Evolutionary conservation across 1,140 invertebrate genomes (phyloP).

Genomic region (Ooceraea biroi): DNA sequence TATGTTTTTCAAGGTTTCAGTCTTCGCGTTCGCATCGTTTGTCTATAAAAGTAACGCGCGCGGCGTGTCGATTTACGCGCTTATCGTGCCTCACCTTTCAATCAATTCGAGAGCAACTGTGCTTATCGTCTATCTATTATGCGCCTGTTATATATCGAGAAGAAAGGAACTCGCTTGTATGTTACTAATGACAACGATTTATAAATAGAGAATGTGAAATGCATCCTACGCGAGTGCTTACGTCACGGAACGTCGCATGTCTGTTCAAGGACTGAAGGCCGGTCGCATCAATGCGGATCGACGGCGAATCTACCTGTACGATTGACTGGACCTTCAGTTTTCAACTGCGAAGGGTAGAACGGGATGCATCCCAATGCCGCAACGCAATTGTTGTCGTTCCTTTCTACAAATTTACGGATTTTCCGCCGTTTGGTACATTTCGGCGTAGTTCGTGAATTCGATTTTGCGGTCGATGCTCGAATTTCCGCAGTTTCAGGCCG

Average conservation of each 20-base stretch:
- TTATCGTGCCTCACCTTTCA: neutral
- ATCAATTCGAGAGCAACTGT: constrained; percentile 27
- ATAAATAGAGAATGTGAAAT: constrained; percentile 59
- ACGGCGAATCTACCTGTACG: neutral
- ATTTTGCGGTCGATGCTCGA: neutral
- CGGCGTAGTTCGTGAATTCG: neutral
- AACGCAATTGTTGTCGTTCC: neutral
- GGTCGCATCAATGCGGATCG: constrained; percentile 4
- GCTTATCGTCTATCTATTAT: constrained; percentile 29
- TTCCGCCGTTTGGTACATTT: neutral
- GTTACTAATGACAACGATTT: constrained; percentile 49
- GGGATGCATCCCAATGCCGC: neutral
- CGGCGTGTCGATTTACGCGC: constrained; percentile 1
- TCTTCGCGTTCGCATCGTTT: neutral
- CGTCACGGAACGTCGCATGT: constrained; percentile 40
- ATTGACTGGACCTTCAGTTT: neutral
- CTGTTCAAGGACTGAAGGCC: constrained; percentile 41
- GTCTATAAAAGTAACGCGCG: neutral
- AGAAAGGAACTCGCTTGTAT: neutral
- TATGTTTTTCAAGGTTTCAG: too few relatives aligned
- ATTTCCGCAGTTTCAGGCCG: neutral
- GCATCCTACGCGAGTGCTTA: constrained; percentile 52
- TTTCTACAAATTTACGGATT: neutral
- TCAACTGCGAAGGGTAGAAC: neutral
- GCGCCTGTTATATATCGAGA: neutral